A percentile compares a stretch with the other conserved stretches of the same genome.
Conservation (phyloP, 2,797 vertebrate species). For the Sphaeramia orbicularis region DNA sequence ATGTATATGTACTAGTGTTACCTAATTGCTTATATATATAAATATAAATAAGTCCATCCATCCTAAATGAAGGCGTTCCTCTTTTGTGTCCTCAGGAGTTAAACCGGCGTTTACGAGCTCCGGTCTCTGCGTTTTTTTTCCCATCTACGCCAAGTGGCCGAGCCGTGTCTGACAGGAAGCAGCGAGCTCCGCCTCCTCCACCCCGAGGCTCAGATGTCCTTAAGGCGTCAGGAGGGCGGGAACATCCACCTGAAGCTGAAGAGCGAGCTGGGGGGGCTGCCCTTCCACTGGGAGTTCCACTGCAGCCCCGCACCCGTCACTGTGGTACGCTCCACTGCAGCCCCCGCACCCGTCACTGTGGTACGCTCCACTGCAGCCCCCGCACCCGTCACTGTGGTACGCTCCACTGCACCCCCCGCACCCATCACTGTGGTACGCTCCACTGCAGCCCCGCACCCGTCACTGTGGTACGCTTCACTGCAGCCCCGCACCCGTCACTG, state of each 20-base stretch:
- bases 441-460: no score
- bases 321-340: no score
- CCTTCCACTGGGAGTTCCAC: conserved; percentile 91
- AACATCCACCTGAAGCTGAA: conserved; percentile 83
- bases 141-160: conserved; percentile 82
- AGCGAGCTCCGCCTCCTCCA: not conserved
- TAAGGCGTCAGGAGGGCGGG: conserved; percentile 53
- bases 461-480: no score
- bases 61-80: not conserved
- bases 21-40: no score
- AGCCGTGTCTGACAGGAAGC: conserved; percentile 74
- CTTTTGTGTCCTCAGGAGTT: conserved; percentile 81
- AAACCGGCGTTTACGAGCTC: conserved; percentile 88
- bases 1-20: no score
- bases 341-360: no score
- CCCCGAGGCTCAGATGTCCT: conserved; percentile 61
- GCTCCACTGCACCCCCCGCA: no score
- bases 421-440: no score
- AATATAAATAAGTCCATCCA: no score
- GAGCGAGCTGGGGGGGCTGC: conserved; percentile 90
- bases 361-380: no score
- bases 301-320: conserved; percentile 81
- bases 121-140: conserved; percentile 84
- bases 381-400: no score
- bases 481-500: no score